Evolutionary conservation across 2,888 invertebrate species (phyloP), one percentile per base, ranked within the genome.

Genomic region (Andrena trimmerana): DNA sequence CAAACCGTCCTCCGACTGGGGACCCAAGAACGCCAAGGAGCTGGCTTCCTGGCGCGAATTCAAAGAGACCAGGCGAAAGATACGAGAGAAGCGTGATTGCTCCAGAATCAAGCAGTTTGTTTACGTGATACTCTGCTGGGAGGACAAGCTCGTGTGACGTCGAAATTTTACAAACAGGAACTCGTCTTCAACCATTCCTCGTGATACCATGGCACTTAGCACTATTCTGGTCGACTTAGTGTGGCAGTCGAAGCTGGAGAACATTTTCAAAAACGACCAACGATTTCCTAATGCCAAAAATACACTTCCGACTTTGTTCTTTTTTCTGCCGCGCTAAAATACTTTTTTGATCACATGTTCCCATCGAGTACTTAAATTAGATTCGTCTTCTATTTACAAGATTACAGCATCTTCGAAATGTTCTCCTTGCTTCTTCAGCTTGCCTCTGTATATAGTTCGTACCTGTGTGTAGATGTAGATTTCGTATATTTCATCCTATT

Each of bases 361-460:
- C 0, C 2, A 52, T 7, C 20, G 24, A 24, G 20, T 27, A 54
- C 27, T 54, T 54, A 54, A 54, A 54, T 24, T 8, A 54, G 8
- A 20, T 52, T 16, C 6, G 52, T 52, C 13, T 42, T 13, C 42
- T 3, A 42, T 13, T 42, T 42, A 13, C 13, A 42, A 13, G 42
- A 42, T 13, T 13, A 42, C 42, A 42, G 36, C 36, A 27, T 57
- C 13, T 57, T 57, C 27, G 48, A 65, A 54, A 66, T 31, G 24
- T 75, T 62, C 68, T 59, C 33, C 36, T n/a, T 92, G 95, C 97
- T 31, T 95, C 97, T 42, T 96, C 97, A 1, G 93, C 97, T 36
- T 93, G 97, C 63, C 90, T 96, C 97, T 78, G 95, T 78, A 78
- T n/a, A 73, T 73, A 73, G 60, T 73, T 72, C 63, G 67, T 68